phyloP scores from a whole-genome alignment of 2,113 vertebrate genomes.

The Cyprinus carpio region DNA sequence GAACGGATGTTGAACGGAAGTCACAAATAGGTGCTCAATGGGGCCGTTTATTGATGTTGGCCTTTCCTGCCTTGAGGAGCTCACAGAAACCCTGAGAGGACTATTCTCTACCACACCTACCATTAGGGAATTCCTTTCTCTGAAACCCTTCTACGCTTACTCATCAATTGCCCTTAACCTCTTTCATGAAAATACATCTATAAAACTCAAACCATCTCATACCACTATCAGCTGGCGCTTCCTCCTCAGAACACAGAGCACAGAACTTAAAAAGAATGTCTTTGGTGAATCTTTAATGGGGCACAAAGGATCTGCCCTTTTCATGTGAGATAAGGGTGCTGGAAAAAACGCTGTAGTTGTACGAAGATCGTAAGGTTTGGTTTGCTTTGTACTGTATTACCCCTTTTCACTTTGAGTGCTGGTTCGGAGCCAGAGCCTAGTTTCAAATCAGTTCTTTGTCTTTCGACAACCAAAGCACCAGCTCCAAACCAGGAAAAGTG shows the following conservation, averaged over 20 bases:
- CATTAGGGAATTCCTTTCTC: slow-evolving; percentile 72
- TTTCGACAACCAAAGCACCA: no score
- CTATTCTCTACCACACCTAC: slow-evolving; percentile 56
- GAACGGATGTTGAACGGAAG: background rate
- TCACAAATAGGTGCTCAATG: slow-evolving; percentile 2
- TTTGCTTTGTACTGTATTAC: slow-evolving; percentile 5
- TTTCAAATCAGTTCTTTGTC: no score
- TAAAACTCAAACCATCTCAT: slow-evolving; percentile 9
- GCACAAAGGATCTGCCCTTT: slow-evolving; percentile 30
- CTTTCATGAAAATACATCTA: slow-evolving; percentile 32
- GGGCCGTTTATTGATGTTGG: slow-evolving; percentile 41
- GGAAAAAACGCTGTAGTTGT: background rate
- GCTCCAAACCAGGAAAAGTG: no score
- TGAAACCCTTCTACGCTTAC: slow-evolving; percentile 60
- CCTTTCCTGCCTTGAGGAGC: slow-evolving; percentile 61
- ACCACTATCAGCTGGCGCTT: background rate
- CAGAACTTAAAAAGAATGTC: background rate
- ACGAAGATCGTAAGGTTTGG: background rate
- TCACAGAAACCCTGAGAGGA: slow-evolving; percentile 69
- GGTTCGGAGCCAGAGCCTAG: no score
- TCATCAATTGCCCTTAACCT: slow-evolving; percentile 17
- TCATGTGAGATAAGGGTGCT: slow-evolving; percentile 11
- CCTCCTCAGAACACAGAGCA: slow-evolving; percentile 22
- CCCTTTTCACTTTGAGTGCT: no score
- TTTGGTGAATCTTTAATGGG: slow-evolving; percentile 39